Conservation (phyloP, 1,140 invertebrate genomes). For the Drosophila mayri region DNA sequence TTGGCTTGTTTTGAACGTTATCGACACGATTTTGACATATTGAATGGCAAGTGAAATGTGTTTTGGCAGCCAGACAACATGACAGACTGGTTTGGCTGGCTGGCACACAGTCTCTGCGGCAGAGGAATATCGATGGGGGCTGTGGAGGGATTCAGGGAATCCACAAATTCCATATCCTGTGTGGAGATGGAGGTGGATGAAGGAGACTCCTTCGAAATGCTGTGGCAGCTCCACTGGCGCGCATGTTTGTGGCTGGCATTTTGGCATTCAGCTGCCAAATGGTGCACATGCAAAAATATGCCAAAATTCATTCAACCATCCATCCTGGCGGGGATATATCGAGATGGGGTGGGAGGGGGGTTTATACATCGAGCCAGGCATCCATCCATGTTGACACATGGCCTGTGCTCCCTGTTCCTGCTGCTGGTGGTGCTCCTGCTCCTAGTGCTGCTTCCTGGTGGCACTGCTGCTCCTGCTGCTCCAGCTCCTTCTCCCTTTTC, state of each 20-base stretch:
- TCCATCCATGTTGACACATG: slow-evolving; percentile 71
- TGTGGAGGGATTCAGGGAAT: not conserved
- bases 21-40: slow-evolving; percentile 84
- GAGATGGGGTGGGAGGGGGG: not conserved
- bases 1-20: slow-evolving; percentile 74
- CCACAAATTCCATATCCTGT: not conserved
- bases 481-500: not conserved
- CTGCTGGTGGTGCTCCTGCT: not conserved
- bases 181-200: too few relatives aligned
- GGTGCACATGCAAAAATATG: slow-evolving; percentile 82
- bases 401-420: slow-evolving; percentile 9
- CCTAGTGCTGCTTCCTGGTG: not conserved
- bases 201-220: not conserved
- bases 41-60: slow-evolving; percentile 78
- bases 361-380: slow-evolving; percentile 11
- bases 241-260: slow-evolving; percentile 77
- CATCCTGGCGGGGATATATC: not conserved
- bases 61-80: slow-evolving; percentile 56
- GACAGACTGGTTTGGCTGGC: slow-evolving; percentile 35
- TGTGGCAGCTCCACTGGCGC: slow-evolving; percentile 44
- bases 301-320: slow-evolving; percentile 56
- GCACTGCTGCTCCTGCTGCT: not conserved
- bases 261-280: slow-evolving; percentile 81
- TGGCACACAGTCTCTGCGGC: slow-evolving; percentile 21
- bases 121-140: not conserved